Evolutionary conservation across 2,797 vertebrate genomes (phyloP).

Genomic region (Sebastes steindachneri): DNA sequence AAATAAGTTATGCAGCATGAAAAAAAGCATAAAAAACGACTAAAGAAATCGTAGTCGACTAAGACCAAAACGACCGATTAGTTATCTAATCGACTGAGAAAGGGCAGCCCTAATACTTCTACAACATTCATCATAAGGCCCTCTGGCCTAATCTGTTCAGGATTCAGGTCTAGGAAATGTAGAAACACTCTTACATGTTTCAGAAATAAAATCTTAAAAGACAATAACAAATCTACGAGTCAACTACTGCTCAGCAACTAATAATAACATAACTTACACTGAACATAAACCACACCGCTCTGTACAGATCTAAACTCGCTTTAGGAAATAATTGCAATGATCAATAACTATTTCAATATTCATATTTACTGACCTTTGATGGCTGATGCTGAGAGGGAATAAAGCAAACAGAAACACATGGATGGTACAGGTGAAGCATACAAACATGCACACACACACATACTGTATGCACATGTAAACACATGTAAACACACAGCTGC

Average conservation of each 20-base stretch:
- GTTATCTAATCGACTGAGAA: too few species aligned
- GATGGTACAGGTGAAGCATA: neutral
- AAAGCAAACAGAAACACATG: neutral
- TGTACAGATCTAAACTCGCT: neutral
- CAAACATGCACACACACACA: neutral
- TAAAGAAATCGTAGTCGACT: too few species aligned
- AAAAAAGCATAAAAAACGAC: too few species aligned
- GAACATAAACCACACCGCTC: neutral
- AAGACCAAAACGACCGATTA: too few species aligned
- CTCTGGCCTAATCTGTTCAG: neutral
- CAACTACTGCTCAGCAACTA: neutral
- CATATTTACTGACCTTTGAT: conserved; percentile 66
- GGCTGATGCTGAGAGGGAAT: conserved; percentile 18
- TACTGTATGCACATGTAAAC: neutral
- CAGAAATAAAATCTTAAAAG: neutral
- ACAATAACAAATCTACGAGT: neutral
- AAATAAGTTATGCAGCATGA: too few species aligned
- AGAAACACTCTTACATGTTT: neutral
- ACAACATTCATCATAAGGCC: neutral
- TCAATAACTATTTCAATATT: neutral
- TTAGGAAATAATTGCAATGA: neutral
- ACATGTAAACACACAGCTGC: conserved; percentile 4
- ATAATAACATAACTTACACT: neutral
- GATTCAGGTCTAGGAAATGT: neutral
- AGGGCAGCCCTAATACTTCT: too few species aligned